Evolutionary conservation across 2,113 vertebrate genomes (phyloP).

Genomic region (Plecturocebus donacophilus): DNA sequence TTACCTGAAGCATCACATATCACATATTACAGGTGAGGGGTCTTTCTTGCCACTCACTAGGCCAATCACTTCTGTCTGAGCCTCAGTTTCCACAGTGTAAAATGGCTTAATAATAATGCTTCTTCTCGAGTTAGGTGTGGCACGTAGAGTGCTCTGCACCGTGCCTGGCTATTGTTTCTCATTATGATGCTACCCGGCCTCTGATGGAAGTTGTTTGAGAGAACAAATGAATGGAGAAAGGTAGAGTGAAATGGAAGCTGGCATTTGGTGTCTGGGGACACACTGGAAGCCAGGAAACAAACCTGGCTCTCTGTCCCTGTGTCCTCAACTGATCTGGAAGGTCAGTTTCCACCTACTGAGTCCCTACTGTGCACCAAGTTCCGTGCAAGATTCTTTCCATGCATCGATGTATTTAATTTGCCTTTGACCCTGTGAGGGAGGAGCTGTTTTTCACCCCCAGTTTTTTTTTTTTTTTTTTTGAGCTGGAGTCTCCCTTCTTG

Average conservation of each 20-base stretch:
- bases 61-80: not conserved
- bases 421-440: too few species aligned
- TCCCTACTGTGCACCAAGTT: not conserved
- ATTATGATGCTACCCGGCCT: not conserved
- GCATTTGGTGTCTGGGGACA: not conserved
- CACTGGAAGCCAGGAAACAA: not conserved
- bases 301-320: not conserved
- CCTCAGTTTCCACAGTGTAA: not conserved
- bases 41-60: not conserved
- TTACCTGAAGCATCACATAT: not conserved
- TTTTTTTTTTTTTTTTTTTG: too few species aligned
- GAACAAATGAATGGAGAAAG: not conserved
- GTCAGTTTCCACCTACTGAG: not conserved
- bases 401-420: not conserved
- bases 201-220: not conserved
- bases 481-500: too few species aligned
- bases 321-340: fast-evolving
- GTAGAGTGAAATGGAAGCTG: not conserved
- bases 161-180: not conserved
- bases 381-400: fast-evolving
- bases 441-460: not conserved
- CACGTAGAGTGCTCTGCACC: fast-evolving
- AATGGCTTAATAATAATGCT: not conserved
- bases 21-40: not conserved
- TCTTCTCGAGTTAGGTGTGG: too few species aligned